Base-by-base conservation (phyloP, 2,888 invertebrate species). In the Globia sparganii region DNA sequence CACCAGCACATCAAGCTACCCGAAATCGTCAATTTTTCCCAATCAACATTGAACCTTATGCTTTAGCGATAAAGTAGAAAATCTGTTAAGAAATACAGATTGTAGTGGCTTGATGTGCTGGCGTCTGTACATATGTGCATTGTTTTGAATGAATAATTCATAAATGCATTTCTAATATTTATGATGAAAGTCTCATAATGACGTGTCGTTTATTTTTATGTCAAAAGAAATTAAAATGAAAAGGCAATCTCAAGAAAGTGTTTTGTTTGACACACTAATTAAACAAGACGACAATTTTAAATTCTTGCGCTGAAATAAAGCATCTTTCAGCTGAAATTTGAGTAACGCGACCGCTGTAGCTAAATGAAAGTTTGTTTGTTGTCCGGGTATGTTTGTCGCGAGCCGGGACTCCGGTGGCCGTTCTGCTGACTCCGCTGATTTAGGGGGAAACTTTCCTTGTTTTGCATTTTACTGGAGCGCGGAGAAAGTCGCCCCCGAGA, bases 361-460 rank as follows among this genome's bases (percentile, higher is more conserved):
- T 81, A 93, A 93, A 94, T 93, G 92, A 93, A 95, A 95, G 94
- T 96, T 95, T 93, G 93, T 94, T 94, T 93, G 93, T 92, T 92
- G 93, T 92, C 93, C 92, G 90, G 90, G 92, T 89, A 85, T 92
- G 94, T 92, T 93, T 91, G 93, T 91, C 90, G 87, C 89, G 88
- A 88, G 90, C 86, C 83, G 87, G 90, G 90, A 90, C 89, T 40
- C 86, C 88, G 90, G 90, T 90, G 90, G 89, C 87, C 87, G 90
- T 91, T 88, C 87, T 89, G 91, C 91, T 91, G 91, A 91, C 91
- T 91, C 90, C 86, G 91, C 93, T 95, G 95, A 95, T 96, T 96
- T 96, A 94, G 92, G 93, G 94, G 84, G 90, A 93, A 96, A 96
- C 92, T 96, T 96, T 93, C 90, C 94, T 94, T 95, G 95, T 96